Conservation (phyloP, 23 tunicate species). For the Clavelina lepadiformis region DNA sequence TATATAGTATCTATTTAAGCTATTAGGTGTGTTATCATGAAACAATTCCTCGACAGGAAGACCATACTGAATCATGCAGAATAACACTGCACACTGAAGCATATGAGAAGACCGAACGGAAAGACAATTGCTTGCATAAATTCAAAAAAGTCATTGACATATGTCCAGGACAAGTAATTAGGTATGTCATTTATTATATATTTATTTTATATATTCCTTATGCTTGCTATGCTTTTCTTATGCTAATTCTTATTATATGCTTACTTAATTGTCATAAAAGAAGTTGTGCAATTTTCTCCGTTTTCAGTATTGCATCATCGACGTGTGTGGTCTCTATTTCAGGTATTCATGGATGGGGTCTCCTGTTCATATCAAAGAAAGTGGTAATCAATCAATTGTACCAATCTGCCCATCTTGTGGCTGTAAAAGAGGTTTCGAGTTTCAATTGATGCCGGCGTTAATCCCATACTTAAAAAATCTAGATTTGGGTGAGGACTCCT, state of each 20-base stretch:
- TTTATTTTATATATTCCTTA: background rate
- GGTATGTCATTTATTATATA: background rate
- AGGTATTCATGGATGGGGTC: background rate
- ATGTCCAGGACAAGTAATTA: background rate
- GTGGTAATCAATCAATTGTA: background rate
- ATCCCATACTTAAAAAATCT: conserved; percentile 16
- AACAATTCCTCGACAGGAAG: no score
- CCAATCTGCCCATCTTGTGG: conserved; percentile 14
- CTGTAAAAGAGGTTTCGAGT: conserved; percentile 7
- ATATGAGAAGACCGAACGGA: background rate
- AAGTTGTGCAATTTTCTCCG: no score
- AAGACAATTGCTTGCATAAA: conserved; percentile 5
- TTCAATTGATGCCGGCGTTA: conserved; percentile 32
- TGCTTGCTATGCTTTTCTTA: no score
- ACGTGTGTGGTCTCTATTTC: no score
- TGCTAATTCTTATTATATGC: no score
- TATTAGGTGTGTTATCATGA: no score
- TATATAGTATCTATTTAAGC: no score
- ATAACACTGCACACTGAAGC: no score
- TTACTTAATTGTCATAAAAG: no score
- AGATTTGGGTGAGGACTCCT: no score
- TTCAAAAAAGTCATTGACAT: background rate
- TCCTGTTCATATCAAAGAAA: background rate
- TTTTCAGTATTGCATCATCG: no score
- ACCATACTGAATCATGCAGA: no score